A percentile compares a stretch with the other conserved stretches of the same genome.
These are phyloP conservation scores for Protonemura montana DNA, from an alignment of 2,888 invertebrate genomes.

Conservation along the genomic window DNA sequence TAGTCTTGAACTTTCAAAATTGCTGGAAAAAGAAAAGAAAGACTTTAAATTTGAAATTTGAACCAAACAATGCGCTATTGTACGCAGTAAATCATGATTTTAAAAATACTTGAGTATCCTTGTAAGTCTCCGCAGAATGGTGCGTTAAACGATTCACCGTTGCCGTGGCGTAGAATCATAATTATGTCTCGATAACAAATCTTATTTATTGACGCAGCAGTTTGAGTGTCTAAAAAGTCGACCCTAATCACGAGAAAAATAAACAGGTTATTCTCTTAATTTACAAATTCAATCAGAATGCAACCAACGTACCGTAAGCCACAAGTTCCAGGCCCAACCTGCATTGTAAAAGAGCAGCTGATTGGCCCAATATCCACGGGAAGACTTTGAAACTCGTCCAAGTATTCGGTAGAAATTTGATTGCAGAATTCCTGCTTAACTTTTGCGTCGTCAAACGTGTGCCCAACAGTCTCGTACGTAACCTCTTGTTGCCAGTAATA, in stretches of 20 bases:
- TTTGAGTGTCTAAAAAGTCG: conserved; percentile 43
- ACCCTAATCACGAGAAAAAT: conserved; percentile 32
- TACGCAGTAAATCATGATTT: too few species aligned
- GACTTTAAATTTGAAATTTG: not conserved
- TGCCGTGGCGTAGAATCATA: conserved; percentile 33
- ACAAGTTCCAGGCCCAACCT: conserved; percentile 4
- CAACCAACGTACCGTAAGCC: conserved; percentile 37
- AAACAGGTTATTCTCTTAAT: not conserved
- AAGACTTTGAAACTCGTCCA: not conserved
- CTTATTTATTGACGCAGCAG: conserved; percentile 28
- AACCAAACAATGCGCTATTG: too few species aligned
- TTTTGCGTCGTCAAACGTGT: not conserved
- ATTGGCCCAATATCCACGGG: not conserved
- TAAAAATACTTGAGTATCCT: conserved; percentile 44
- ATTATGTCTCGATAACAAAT: conserved; percentile 43
- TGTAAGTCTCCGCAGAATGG: conserved; percentile 45
- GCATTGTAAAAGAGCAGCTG: conserved; percentile 33
- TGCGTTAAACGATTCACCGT: conserved; percentile 35
- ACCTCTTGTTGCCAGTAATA: not conserved
- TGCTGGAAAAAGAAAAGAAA: conserved; percentile 37
- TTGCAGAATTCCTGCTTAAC: not conserved
- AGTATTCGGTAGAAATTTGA: not conserved
- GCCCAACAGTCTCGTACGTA: not conserved
- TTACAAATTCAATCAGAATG: not conserved
- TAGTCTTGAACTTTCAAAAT: conserved; percentile 31